These are phyloP conservation scores for Hiodon tergisus DNA, from an alignment of 2,113 vertebrate species.

Conservation along the genomic window DNA sequence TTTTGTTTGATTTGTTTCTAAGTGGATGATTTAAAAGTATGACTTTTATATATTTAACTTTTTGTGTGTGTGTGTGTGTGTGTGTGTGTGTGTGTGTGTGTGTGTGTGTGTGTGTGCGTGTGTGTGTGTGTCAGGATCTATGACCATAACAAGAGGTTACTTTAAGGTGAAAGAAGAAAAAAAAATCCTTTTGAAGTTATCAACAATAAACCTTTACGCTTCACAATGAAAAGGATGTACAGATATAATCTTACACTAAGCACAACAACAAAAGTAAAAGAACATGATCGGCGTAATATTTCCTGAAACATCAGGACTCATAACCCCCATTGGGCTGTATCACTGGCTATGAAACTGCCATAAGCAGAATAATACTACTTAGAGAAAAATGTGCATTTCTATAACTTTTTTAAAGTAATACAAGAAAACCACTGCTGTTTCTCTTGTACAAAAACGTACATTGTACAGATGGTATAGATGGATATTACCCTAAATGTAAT, in stretches of 20 bases:
- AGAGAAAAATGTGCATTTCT: conserved; percentile 3
- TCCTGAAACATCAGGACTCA: conserved; percentile 67
- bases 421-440: no score
- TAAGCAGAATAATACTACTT: conserved; percentile 26
- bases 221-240: conserved; percentile 28
- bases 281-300: conserved; percentile 49
- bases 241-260: conserved; percentile 39
- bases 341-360: conserved; percentile 61
- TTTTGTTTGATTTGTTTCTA: no score
- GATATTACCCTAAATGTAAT: no score
- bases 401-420: neutral
- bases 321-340: conserved; percentile 65
- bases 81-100: no score
- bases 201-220: conserved; percentile 9
- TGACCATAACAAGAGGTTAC: neutral
- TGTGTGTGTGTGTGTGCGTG: neutral
- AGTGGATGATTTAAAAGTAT: no score
- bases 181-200: conserved; percentile 8
- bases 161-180: neutral
- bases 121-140: neutral
- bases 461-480: no score
- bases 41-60: no score
- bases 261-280: conserved; percentile 45
- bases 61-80: no score
- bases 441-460: no score